Percentiles rank a stretch among this genome's conserved stretches.
phyloP scores from a whole-genome alignment of 2,888 invertebrate species.

The Drosophila peninsularis region DNA sequence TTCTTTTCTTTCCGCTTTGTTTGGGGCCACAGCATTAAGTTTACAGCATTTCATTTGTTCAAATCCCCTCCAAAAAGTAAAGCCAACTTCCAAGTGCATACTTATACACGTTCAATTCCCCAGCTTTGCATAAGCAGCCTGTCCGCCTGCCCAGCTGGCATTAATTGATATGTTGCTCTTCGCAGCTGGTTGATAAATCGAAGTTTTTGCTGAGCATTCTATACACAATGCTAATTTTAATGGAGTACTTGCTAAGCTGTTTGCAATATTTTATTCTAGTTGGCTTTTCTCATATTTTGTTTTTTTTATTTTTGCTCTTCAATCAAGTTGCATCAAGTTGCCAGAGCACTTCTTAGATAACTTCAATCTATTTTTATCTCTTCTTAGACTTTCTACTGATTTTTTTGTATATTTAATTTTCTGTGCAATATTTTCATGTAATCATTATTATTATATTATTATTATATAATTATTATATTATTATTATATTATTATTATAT shows the following conservation, averaged over 20 bases:
- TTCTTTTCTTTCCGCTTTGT: constrained; percentile 56
- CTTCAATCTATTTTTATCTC: background rate
- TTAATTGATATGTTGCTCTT: constrained; percentile 40
- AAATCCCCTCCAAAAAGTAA: constrained; percentile 20
- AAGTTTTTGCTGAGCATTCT: background rate
- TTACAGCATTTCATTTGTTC: constrained; percentile 63
- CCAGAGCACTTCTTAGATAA: background rate
- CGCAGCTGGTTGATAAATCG: background rate
- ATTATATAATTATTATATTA: too few relatives aligned
- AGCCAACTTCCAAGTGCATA: constrained; percentile 36
- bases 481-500: too few relatives aligned
- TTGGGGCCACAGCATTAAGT: constrained; percentile 43
- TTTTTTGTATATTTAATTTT: too few relatives aligned
- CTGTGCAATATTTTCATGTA: too few relatives aligned
- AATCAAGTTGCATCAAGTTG: background rate
- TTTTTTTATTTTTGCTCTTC: background rate
- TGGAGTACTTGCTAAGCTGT: background rate
- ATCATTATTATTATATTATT: too few relatives aligned
- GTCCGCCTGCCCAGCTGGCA: constrained; percentile 5
- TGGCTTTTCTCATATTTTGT: background rate
- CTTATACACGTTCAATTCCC: constrained; percentile 46
- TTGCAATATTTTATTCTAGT: background rate
- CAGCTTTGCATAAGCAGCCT: constrained; percentile 18
- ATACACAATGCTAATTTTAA: background rate
- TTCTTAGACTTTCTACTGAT: background rate